phyloP scores from a whole-genome alignment of 2,888 invertebrate genomes.

The Nomada fucata region DNA sequence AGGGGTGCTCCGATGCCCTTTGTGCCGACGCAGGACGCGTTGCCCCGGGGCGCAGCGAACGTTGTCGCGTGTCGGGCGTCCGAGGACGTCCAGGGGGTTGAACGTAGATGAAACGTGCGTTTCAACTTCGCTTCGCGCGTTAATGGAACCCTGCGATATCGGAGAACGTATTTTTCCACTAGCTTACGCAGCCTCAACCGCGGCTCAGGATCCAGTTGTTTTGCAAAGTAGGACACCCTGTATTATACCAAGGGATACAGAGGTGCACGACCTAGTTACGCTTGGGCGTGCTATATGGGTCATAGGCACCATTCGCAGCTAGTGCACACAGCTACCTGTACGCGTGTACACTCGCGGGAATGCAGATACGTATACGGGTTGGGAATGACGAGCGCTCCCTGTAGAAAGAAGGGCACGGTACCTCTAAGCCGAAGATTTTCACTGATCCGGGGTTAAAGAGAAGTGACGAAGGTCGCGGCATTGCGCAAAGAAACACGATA shows the following conservation, averaged over 20 bases:
- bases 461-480: too few relatives aligned
- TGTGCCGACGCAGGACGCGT: slow-evolving; percentile 37
- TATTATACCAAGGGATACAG: slow-evolving; percentile 81
- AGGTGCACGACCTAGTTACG: slow-evolving; percentile 83
- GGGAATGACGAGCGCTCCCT: slow-evolving; percentile 68
- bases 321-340: background rate
- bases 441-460: too few relatives aligned
- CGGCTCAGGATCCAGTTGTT: slow-evolving; percentile 21
- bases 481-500: too few relatives aligned
- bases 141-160: background rate
- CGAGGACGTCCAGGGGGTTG: slow-evolving; percentile 10
- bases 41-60: slow-evolving; percentile 37
- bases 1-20: slow-evolving; percentile 14
- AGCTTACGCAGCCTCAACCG: too few relatives aligned
- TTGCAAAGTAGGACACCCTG: slow-evolving; percentile 75
- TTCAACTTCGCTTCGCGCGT: slow-evolving; percentile 2
- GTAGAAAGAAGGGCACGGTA: too few relatives aligned
- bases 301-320: slow-evolving; percentile 81
- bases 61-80: slow-evolving; percentile 45
- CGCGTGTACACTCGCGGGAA: too few relatives aligned
- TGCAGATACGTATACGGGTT: slow-evolving; percentile 60
- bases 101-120: background rate
- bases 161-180: too few relatives aligned
- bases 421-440: too few relatives aligned
- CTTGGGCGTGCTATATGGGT: slow-evolving; percentile 82